A percentile compares a stretch with the other conserved stretches of the same genome.
Conservation (phyloP, 2,113 vertebrate genomes). For the Gavialis gangeticus region DNA sequence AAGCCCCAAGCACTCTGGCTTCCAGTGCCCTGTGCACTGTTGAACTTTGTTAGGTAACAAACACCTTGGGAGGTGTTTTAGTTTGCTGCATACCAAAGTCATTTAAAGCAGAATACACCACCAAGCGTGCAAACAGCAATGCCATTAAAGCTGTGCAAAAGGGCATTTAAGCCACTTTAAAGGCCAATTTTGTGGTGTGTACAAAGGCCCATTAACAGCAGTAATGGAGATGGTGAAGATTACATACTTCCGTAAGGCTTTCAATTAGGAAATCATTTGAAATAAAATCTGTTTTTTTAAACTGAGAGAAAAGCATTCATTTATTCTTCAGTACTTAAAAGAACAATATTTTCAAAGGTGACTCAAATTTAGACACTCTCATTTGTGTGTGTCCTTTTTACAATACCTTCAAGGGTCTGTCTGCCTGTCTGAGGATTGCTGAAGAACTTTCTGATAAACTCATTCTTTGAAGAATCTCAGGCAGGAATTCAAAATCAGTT, state of each 20-base stretch:
- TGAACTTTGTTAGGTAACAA: too few relatives aligned
- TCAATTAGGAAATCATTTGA: conserved; percentile 11
- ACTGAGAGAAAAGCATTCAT: not conserved
- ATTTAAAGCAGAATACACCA: too few relatives aligned
- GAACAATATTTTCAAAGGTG: conserved; percentile 5
- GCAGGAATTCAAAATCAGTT: conserved; percentile 12
- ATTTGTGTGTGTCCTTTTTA: not conserved
- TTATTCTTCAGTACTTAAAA: conserved; percentile 9
- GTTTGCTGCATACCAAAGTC: too few relatives aligned
- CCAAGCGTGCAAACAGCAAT: too few relatives aligned
- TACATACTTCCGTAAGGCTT: not conserved
- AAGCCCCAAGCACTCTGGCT: too few relatives aligned
- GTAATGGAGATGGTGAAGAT: not conserved
- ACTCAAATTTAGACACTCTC: not conserved
- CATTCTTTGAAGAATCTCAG: conserved; percentile 8
- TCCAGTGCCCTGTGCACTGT: too few relatives aligned
- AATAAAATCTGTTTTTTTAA: not conserved
- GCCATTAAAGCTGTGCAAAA: too few relatives aligned
- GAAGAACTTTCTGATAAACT: not conserved
- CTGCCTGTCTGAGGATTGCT: not conserved
- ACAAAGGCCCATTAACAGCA: not conserved
- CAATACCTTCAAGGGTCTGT: not conserved
- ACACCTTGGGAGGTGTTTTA: too few relatives aligned
- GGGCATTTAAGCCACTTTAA: too few relatives aligned
- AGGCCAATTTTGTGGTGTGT: too few relatives aligned